These are phyloP conservation scores for Aproaerema taeniolella DNA, from an alignment of 2,888 invertebrate genomes.

Conservation along the genomic window DNA sequence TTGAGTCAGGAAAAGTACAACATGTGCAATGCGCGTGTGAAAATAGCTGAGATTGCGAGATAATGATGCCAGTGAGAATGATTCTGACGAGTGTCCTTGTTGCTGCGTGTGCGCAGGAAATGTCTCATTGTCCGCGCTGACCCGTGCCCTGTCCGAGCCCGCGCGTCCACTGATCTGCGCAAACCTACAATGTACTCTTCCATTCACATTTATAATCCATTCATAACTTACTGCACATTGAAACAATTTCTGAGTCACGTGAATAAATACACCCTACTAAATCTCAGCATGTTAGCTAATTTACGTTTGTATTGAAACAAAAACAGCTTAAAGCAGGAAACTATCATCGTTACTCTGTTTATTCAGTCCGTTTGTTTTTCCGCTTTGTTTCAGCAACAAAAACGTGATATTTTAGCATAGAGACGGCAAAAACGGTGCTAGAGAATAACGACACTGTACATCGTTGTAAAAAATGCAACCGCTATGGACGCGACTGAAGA, in stretches of 20 bases:
- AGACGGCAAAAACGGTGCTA: constrained; percentile 6
- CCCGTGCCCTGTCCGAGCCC: constrained; percentile 41
- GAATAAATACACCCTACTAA: background rate
- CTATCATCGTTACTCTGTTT: constrained; percentile 5
- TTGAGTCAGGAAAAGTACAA: no score
- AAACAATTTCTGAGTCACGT: background rate
- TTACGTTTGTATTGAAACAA: constrained; percentile 7
- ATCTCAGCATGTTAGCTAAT: no score
- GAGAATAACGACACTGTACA: constrained; percentile 9
- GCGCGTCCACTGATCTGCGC: background rate
- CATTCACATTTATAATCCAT: constrained; percentile 4
- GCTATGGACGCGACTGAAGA: no score
- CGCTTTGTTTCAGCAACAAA: constrained; percentile 16
- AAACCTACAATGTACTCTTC: background rate
- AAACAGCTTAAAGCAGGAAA: no score
- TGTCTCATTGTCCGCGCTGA: constrained; percentile 63
- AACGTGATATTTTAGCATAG: constrained; percentile 16
- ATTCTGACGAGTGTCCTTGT: constrained; percentile 55
- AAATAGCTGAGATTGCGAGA: no score
- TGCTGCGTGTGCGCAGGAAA: constrained; percentile 57
- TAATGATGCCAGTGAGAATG: constrained; percentile 6
- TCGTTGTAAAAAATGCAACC: constrained; percentile 15
- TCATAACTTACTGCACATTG: constrained; percentile 5
- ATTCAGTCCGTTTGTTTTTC: constrained; percentile 15
- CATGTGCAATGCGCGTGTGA: no score